These are phyloP conservation scores for Notolepis coatsorum DNA, from an alignment of 2,797 vertebrate species.

Conservation along the genomic window DNA sequence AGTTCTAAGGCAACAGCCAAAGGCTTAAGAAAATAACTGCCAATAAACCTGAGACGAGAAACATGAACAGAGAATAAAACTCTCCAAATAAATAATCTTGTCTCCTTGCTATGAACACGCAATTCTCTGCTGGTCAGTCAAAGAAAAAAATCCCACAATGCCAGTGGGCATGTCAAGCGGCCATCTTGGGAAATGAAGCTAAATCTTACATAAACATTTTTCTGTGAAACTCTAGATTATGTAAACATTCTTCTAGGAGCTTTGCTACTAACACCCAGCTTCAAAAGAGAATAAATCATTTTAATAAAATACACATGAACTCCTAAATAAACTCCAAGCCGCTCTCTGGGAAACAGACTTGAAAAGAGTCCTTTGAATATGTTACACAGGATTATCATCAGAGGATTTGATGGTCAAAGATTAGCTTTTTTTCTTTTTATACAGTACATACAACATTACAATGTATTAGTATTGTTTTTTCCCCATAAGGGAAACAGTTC, in stretches of 20 bases:
- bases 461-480: neutral
- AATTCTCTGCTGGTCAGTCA: neutral
- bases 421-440: neutral
- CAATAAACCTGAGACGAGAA: conserved; percentile 52
- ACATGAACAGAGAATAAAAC: conserved; percentile 30
- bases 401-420: neutral
- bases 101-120: neutral
- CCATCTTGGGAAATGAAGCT: conserved; percentile 34
- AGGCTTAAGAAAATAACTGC: conserved; percentile 7
- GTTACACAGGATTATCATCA: conserved; percentile 7
- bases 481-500: conserved; percentile 14
- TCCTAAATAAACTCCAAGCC: neutral
- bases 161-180: conserved; percentile 3
- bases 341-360: conserved; percentile 24
- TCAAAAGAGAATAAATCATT: conserved; percentile 15
- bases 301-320: conserved; percentile 18
- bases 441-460: neutral
- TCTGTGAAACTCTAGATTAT: conserved; percentile 21
- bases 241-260: conserved; percentile 37
- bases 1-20: conserved; percentile 24
- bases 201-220: conserved; percentile 39
- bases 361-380: neutral
- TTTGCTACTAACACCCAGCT: conserved; percentile 12
- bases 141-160: neutral
- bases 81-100: conserved; percentile 32